These are phyloP conservation scores for Anguilla anguilla DNA, from an alignment of 2,797 vertebrate genomes.

Conservation along the genomic window DNA sequence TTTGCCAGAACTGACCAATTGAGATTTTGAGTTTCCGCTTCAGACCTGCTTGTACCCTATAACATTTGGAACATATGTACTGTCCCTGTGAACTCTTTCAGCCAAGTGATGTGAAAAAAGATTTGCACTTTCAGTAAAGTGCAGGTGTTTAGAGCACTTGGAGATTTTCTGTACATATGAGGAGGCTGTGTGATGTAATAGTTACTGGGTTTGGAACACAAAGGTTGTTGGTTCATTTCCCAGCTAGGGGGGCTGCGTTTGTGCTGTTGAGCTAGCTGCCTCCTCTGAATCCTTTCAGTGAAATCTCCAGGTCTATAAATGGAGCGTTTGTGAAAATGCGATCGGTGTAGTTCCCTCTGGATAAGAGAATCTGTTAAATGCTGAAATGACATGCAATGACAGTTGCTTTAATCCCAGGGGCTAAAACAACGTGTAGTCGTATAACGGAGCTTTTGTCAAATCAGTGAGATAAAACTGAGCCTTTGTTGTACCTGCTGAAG, in stretches of 20 bases:
- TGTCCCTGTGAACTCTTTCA: background rate
- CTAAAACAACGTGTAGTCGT: background rate
- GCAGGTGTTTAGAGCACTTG: background rate
- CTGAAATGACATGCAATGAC: background rate
- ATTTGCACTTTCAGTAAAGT: background rate
- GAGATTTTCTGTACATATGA: background rate
- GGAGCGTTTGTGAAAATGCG: background rate
- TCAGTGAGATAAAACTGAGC: background rate
- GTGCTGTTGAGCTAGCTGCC: background rate
- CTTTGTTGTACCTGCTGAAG: background rate
- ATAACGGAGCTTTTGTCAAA: background rate
- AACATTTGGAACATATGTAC: background rate
- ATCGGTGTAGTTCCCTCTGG: background rate
- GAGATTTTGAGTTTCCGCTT: background rate
- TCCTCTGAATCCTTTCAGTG: background rate
- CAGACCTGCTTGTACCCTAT: background rate
- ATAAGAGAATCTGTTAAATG: background rate
- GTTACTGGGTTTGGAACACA: background rate
- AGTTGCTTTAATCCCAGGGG: background rate
- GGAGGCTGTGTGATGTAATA: background rate
- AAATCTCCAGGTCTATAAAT: background rate
- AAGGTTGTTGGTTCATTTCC: background rate
- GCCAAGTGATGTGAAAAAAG: background rate
- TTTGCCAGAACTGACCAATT: slow-evolving; percentile 27
- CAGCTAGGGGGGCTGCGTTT: too few relatives aligned